Conservation (phyloP, 2,797 vertebrate species). For the Myotis vivesi region DNA sequence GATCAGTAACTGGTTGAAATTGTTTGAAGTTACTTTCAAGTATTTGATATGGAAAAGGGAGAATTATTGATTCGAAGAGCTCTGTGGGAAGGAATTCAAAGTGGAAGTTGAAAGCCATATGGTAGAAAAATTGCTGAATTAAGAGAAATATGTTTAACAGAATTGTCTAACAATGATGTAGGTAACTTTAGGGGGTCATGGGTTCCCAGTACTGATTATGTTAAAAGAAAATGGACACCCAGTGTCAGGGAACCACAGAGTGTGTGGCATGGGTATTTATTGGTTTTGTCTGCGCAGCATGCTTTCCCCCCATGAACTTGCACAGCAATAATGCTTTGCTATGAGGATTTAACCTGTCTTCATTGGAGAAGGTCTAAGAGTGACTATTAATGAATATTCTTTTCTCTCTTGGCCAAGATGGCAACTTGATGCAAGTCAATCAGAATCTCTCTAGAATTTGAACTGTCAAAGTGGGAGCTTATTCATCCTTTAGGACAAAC, state of each 20-base stretch:
- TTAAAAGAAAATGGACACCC: background rate
- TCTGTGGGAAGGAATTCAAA: slow-evolving; percentile 3
- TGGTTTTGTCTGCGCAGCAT: background rate
- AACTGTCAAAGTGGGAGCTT: background rate
- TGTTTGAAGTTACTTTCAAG: slow-evolving; percentile 36
- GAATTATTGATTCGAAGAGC: background rate
- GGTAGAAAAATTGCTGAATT: background rate
- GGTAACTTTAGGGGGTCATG: background rate
- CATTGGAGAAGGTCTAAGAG: background rate
- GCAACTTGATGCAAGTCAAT: background rate
- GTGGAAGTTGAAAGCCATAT: background rate
- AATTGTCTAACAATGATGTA: background rate
- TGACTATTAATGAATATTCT: background rate
- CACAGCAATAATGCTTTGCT: background rate
- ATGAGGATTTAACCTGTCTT: background rate
- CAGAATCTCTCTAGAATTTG: background rate
- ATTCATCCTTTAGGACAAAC: background rate
- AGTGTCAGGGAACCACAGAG: background rate
- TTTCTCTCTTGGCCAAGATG: background rate
- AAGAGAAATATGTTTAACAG: background rate
- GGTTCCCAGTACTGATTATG: background rate
- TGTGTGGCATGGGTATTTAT: background rate
- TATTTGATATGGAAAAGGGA: background rate
- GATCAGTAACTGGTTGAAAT: background rate
- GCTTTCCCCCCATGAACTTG: background rate